Conservation (phyloP, 2,113 vertebrate genomes). For the Petrocephalus zakoni region DNA sequence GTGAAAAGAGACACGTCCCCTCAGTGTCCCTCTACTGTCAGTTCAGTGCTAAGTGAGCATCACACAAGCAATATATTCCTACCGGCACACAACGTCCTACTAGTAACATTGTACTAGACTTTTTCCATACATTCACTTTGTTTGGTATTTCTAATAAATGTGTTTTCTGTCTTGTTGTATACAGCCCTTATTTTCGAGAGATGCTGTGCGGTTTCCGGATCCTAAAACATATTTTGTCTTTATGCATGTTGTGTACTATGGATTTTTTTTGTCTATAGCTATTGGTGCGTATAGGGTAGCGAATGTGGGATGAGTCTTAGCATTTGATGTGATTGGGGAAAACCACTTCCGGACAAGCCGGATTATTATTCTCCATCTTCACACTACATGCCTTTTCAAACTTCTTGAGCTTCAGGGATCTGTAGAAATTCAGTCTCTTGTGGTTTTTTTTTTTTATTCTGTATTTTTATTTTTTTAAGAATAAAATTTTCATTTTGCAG, state of each 20-base stretch:
- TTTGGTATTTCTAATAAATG: background rate
- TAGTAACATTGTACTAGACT: background rate
- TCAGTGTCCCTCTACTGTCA: background rate
- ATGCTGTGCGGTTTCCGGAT: background rate
- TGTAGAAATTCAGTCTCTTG: background rate
- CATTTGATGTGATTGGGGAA: background rate
- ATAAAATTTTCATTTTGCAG: background rate
- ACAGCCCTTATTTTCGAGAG: background rate
- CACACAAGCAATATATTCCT: background rate
- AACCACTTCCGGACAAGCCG: background rate
- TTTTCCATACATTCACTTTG: background rate
- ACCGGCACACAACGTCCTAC: background rate
- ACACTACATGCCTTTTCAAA: background rate
- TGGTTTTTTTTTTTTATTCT: background rate
- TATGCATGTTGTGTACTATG: background rate
- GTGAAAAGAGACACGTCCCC: background rate
- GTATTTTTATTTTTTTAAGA: slow-evolving; percentile 5
- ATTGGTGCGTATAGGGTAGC: background rate
- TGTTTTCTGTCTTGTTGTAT: background rate
- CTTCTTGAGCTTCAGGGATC: background rate
- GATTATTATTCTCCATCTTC: background rate
- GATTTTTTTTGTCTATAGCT: background rate
- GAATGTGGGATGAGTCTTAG: background rate
- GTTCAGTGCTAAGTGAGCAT: background rate
- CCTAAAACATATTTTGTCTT: background rate